Percentiles rank a stretch among this genome's conserved stretches.
These are phyloP conservation scores for Phrixothrix hirtus DNA, from an alignment of 2,888 invertebrate species.

Conservation along the genomic window DNA sequence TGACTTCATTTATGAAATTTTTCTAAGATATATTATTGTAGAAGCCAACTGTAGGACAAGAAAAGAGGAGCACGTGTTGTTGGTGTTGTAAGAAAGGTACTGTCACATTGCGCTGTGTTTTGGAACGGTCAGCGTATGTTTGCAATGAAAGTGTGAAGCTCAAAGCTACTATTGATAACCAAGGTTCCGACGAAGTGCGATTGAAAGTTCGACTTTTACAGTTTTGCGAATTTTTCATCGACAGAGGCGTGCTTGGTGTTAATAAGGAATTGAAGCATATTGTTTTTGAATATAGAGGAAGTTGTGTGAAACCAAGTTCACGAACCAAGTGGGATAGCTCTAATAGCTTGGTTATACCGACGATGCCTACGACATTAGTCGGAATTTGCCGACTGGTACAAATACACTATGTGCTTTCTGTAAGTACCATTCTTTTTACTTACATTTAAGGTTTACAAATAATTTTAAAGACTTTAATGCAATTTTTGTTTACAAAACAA, in stretches of 20 bases:
- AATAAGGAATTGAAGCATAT: constrained; percentile 70
- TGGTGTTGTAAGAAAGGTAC: constrained; percentile 74
- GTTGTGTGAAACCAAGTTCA: constrained; percentile 64
- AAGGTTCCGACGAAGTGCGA: constrained; percentile 54
- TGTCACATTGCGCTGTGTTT: constrained; percentile 66
- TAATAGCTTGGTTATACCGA: constrained; percentile 69
- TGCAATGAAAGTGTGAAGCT: constrained; percentile 72
- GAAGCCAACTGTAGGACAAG: constrained; percentile 68
- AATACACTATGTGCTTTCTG: constrained; percentile 74
- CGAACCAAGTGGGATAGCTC: constrained; percentile 69
- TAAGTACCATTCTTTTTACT: too few species aligned
- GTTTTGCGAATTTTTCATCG: constrained; percentile 76
- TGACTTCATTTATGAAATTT: not conserved
- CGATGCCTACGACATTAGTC: constrained; percentile 74
- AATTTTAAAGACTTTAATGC: too few species aligned
- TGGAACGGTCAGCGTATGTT: constrained; percentile 75
- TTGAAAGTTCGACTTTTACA: constrained; percentile 56
- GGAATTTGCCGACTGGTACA: constrained; percentile 68
- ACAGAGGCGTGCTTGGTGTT: constrained; percentile 72
- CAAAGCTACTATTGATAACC: constrained; percentile 72
- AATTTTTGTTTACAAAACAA: too few species aligned
- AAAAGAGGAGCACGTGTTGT: constrained; percentile 69
- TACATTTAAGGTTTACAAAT: too few species aligned
- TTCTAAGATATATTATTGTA: constrained; percentile 44
- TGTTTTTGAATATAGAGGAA: constrained; percentile 72